phyloP scores from a whole-genome alignment of 2,113 vertebrate genomes.

The Nesoenas mayeri region DNA sequence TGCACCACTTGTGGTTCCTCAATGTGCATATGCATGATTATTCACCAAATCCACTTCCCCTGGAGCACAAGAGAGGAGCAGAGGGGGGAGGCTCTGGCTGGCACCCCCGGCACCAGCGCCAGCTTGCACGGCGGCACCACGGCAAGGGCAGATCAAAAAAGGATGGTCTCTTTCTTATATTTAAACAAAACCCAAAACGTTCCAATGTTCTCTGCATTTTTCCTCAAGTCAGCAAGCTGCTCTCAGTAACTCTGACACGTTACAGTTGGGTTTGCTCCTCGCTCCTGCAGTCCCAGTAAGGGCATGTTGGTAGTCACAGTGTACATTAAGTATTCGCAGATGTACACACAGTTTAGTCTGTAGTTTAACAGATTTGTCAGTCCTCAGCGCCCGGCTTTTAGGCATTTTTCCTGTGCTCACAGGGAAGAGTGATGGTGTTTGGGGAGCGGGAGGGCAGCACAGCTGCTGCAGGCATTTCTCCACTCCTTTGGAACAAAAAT shows the following conservation, averaged over 20 bases:
- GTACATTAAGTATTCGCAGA: not conserved
- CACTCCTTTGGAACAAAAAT: too few species aligned
- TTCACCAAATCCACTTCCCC: constrained; percentile 1
- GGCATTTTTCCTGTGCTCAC: fast-evolving
- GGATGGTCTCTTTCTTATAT: not conserved
- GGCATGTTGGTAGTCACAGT: not conserved
- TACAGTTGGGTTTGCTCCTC: not conserved
- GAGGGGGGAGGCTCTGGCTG: not conserved
- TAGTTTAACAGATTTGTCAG: not conserved
- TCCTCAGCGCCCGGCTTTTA: too few species aligned
- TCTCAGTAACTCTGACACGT: not conserved
- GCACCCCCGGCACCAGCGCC: not conserved
- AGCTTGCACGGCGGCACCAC: not conserved
- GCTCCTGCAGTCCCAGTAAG: not conserved
- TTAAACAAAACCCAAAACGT: not conserved
- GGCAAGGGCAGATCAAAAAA: not conserved
- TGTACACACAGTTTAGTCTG: not conserved
- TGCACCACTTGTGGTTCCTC: not conserved
- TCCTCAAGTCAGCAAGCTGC: not conserved
- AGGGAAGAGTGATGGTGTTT: fast-evolving
- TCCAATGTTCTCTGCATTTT: not conserved
- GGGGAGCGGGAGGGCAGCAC: not conserved
- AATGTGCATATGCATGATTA: not conserved
- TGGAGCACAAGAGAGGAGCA: not conserved
- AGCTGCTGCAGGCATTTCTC: not conserved